phyloP scores from a whole-genome alignment of 2,888 invertebrate genomes.

The Entomobrya multifasciata region DNA sequence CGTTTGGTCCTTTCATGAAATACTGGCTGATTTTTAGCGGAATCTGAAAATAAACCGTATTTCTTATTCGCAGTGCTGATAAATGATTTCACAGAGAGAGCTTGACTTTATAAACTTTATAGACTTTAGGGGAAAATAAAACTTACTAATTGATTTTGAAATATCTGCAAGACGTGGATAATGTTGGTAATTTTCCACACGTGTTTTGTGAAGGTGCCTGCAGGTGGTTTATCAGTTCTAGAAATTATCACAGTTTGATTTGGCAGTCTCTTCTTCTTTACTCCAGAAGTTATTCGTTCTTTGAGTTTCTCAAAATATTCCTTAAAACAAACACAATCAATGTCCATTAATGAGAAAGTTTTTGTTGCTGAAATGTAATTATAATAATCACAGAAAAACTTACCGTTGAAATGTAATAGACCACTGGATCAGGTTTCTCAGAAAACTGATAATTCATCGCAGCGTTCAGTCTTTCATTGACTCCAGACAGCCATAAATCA shows the following conservation, averaged over 20 bases:
- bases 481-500: constrained; percentile 87
- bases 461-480: constrained; percentile 89
- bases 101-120: too few species aligned
- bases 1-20: constrained; percentile 85
- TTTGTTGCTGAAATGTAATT: too few species aligned
- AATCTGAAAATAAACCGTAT: constrained; percentile 82
- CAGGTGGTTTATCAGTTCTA: constrained; percentile 84
- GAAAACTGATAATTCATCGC: constrained; percentile 87
- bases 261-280: constrained; percentile 85
- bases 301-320: constrained; percentile 88
- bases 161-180: constrained; percentile 87
- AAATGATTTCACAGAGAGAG: too few species aligned
- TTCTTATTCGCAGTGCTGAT: too few species aligned
- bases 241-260: constrained; percentile 85
- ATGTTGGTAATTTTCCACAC: constrained; percentile 88
- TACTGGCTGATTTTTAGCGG: constrained; percentile 85
- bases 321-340: constrained; percentile 81
- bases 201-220: constrained; percentile 87
- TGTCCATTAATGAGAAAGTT: too few species aligned
- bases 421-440: constrained; percentile 86
- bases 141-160: constrained; percentile 85
- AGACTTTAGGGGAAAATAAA: too few species aligned
- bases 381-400: too few species aligned
- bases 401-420: constrained; percentile 87
- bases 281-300: constrained; percentile 86